Evolutionary conservation across 2,113 vertebrate genomes (phyloP), one percentile per base, ranked within the genome.

Genomic region (western clawed frog (Xenopus tropicalis)): DNA sequence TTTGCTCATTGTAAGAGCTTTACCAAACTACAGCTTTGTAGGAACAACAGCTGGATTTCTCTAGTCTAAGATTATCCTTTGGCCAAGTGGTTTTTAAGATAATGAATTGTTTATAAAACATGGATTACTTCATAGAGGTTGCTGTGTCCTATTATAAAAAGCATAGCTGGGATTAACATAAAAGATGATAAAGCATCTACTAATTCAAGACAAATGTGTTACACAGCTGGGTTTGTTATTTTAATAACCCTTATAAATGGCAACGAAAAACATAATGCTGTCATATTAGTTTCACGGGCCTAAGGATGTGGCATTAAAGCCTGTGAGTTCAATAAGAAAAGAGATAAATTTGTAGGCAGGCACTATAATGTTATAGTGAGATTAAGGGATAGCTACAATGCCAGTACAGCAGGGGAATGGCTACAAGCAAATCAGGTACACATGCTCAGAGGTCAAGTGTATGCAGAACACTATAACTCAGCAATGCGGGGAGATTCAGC

Each of bases 371-470:
- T 52, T 62, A 62, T 24, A 46, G 46, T 23, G 63, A 25, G n/a
- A 67, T 64, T 9, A 42, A 61, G 46, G 46, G 46, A 63, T 1
- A n/a, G 25, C 11, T 37, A 8, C 25, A 19, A 72, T 72, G 52
- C 76, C 59, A 80, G 71, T 43, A 70, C 42, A 12, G 25, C 51
- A 54, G 1, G 67, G 44, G 52, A 78, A 73, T 61, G 78, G 44
- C 71, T 77, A 80, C 80, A 88, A 91, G 82, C 78, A 89, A 91
- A 73, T 77, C 76, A 87, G 80, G 71, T 83, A 86, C 80, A 82
- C 81, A 82, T 83, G 81, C 79, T 85, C 79, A 84, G 85, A 86
- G 88, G 84, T 86, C 87, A 89, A 90, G 82, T 82, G 82, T 81
- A 66, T 16, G 58, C 76, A 89, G 81, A 84, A 84, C 80, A 79